phyloP scores from a whole-genome alignment of 2,113 vertebrate genomes.

The Aphyosemion australe region DNA sequence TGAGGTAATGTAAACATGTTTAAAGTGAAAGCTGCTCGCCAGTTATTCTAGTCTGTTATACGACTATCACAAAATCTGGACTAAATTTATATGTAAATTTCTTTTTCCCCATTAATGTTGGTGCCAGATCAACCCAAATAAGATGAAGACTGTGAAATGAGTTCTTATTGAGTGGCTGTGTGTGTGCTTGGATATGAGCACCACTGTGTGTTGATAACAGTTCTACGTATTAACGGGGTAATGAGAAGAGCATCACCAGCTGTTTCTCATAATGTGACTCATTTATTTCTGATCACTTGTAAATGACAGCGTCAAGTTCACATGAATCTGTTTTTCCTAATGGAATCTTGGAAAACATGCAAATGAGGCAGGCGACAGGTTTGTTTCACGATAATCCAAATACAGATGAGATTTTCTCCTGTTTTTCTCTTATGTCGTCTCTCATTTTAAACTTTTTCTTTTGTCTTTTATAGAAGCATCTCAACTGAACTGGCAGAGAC shows the following conservation, averaged over 20 bases:
- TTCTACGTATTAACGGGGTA: slow-evolving; percentile 33
- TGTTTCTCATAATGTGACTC: slow-evolving; percentile 19
- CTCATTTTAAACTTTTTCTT: slow-evolving; percentile 15
- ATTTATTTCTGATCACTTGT: slow-evolving; percentile 30
- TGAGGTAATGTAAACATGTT: too few relatives aligned
- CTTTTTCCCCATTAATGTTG: slow-evolving; percentile 6
- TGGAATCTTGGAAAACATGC: slow-evolving; percentile 52
- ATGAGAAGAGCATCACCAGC: slow-evolving; percentile 34
- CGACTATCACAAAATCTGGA: too few relatives aligned
- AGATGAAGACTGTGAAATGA: slow-evolving; percentile 50
- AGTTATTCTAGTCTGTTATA: too few relatives aligned
- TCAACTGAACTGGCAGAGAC: slow-evolving; percentile 25
- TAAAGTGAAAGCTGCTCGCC: too few relatives aligned
- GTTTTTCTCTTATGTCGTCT: not conserved
- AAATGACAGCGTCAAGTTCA: slow-evolving; percentile 7
- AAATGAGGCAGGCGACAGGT: slow-evolving; percentile 57
- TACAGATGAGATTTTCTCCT: slow-evolving; percentile 28
- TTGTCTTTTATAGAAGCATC: not conserved
- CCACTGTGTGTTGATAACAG: slow-evolving; percentile 37
- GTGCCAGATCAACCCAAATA: slow-evolving; percentile 46
- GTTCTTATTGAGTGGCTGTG: slow-evolving; percentile 23
- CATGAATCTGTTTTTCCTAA: slow-evolving; percentile 10
- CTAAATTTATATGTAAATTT: not conserved
- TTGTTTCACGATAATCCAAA: slow-evolving; percentile 45
- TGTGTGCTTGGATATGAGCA: slow-evolving; percentile 1